Conservation (phyloP, 2,113 vertebrate genomes). For the Pachycephala philippinensis region DNA sequence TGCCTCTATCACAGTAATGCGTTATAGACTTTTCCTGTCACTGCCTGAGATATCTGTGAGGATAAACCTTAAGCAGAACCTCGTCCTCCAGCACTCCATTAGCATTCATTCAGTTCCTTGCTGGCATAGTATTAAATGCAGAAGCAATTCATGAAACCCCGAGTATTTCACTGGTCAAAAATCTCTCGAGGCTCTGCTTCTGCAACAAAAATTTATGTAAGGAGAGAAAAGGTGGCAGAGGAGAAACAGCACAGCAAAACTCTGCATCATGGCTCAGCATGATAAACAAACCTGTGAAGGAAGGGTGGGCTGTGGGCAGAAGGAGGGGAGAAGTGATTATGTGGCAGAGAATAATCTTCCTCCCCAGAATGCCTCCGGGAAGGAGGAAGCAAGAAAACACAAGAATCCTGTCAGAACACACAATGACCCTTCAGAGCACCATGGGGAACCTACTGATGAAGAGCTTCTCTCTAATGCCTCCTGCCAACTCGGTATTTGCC, state of each 20-base stretch:
- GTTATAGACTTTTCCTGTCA: background rate
- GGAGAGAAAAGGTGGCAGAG: background rate
- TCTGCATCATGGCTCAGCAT: background rate
- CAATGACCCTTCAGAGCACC: constrained; percentile 10
- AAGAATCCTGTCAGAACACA: background rate
- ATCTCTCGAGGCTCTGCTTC: background rate
- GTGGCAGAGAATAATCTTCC: background rate
- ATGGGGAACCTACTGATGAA: background rate
- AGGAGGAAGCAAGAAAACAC: background rate
- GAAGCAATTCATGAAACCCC: background rate
- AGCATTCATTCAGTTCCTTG: background rate
- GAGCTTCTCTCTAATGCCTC: background rate
- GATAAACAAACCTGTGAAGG: background rate
- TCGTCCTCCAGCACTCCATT: background rate
- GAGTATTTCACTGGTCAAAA: constrained; percentile 11
- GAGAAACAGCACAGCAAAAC: background rate
- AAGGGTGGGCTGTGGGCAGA: background rate
- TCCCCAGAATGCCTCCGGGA: background rate
- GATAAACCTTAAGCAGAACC: background rate
- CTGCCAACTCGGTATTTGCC: background rate
- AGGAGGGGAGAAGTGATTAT: background rate
- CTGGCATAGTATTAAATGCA: background rate
- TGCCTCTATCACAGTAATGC: background rate
- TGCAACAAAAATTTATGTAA: constrained; percentile 10
- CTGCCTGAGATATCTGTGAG: background rate